Conservation (phyloP, 2,888 invertebrate species). For the Alitta virens region DNA sequence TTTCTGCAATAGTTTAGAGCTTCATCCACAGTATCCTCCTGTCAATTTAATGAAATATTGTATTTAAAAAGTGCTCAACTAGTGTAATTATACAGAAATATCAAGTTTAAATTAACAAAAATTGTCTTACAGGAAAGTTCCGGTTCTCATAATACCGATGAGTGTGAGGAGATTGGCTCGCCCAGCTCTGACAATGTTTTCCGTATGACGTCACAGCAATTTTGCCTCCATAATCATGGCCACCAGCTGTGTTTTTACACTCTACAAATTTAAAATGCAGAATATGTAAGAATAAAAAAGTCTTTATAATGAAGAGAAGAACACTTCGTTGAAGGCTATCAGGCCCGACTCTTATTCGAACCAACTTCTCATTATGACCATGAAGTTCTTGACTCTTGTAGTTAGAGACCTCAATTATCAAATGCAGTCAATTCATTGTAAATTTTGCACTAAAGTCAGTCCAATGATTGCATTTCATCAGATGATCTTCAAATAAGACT, state of each 20-base stretch:
- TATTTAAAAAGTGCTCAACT: not conserved
- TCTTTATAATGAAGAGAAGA: too few species aligned
- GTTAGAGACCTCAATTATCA: too few species aligned
- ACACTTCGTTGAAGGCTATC: too few species aligned
- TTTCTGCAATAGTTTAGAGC: conserved; percentile 8
- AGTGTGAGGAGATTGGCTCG: conserved; percentile 3
- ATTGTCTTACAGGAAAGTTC: conserved; percentile 2
- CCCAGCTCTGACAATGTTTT: conserved; percentile 6
- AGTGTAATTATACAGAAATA: too few species aligned
- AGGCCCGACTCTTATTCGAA: too few species aligned
- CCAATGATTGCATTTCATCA: too few species aligned
- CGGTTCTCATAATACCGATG: conserved; percentile 5
- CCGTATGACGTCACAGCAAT: not conserved
- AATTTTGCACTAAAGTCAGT: too few species aligned
- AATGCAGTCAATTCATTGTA: too few species aligned
- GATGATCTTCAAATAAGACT: too few species aligned
- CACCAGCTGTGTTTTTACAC: not conserved
- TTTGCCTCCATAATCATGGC: conserved; percentile 1
- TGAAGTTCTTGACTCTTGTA: too few species aligned
- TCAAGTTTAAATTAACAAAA: too few species aligned
- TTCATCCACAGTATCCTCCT: not conserved
- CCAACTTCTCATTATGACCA: too few species aligned
- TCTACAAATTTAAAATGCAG: not conserved
- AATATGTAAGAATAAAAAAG: not conserved
- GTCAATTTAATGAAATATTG: not conserved